Base-by-base conservation (phyloP, 2,797 vertebrate genomes). In the Danio jaintianensis region DNA sequence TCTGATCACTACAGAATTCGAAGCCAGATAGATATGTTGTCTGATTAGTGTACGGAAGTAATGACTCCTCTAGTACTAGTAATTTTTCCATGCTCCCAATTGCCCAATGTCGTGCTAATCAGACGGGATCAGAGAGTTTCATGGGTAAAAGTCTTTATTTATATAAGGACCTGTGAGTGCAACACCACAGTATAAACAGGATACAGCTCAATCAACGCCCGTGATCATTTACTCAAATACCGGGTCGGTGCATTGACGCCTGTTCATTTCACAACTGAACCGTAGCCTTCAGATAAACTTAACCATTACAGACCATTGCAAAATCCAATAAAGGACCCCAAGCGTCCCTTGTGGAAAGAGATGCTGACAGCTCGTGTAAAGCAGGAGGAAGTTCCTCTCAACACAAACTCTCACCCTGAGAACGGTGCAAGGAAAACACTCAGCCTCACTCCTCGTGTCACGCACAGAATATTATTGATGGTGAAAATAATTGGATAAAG, bases 291-390 rank as follows among this genome's bases (percentile, higher is more conserved):
- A 78, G 66, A 43, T 38, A 45, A 45, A 53, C 86, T 4, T 50
- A 59, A 69, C 10, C 70, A 83, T 79, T 83, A 84, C 69, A 52
- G 86, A 29, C 55, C 75, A 0, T 58, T 79, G 75, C 81, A 88
- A 88, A 87, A 80, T 88, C 85, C 22, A 80, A 85, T 81, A 73
- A 81, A 81, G 4, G 72, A 76, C 68, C 62, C 67, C 86, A 89
- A 84, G 86, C 76, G 82, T 90, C 87, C 89, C 91, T 90, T 82
- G 87, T 89, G 89, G 84, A 48, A 81, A 48, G 84, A 87, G 82
- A 87, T 0, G 89, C 85, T 92, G 93, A 94, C 92, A 92, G 88
- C 87, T 82, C 69, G 71, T 90, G 89, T 90, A 75, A 89, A 85
- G 73, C 83, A 52, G 77, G 82, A 66, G 72, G 82, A 15, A 45